phyloP scores from a whole-genome alignment of 2,797 vertebrate species.

The Picus viridis region DNA sequence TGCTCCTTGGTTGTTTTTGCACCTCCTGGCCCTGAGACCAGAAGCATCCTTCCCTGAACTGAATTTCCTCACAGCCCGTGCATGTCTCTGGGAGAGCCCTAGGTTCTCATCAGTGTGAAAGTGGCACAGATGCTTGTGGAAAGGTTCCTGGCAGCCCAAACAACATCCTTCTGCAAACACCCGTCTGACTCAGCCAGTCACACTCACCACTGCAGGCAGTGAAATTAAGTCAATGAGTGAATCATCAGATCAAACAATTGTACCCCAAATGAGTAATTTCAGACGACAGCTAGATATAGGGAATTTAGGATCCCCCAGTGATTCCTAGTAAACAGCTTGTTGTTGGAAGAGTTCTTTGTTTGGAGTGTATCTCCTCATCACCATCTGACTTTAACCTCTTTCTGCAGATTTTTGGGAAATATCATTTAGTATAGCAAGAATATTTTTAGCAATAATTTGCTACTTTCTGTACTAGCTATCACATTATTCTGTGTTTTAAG shows the following conservation, averaged over 20 bases:
- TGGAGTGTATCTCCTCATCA: neutral
- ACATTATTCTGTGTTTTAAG: slow-evolving; percentile 11
- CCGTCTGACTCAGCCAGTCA: neutral
- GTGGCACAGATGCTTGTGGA: neutral
- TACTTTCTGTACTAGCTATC: neutral
- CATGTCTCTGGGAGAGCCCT: neutral
- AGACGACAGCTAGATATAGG: neutral
- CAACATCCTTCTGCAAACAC: neutral
- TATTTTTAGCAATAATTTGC: neutral
- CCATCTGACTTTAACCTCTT: accelerated
- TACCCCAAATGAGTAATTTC: neutral
- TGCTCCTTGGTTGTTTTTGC: neutral
- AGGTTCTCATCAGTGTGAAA: neutral
- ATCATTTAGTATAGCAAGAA: neutral
- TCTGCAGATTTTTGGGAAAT: neutral
- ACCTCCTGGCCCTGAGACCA: neutral
- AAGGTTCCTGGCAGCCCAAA: neutral
- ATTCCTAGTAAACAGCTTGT: neutral
- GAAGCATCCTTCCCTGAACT: neutral
- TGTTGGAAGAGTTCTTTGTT: neutral
- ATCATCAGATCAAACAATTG: neutral
- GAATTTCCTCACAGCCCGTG: neutral
- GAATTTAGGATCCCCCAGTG: neutral
- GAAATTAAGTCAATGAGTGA: neutral
- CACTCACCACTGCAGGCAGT: neutral